These are phyloP conservation scores for Copidosoma floridanum DNA, from an alignment of 1,140 invertebrate species.

Conservation along the genomic window DNA sequence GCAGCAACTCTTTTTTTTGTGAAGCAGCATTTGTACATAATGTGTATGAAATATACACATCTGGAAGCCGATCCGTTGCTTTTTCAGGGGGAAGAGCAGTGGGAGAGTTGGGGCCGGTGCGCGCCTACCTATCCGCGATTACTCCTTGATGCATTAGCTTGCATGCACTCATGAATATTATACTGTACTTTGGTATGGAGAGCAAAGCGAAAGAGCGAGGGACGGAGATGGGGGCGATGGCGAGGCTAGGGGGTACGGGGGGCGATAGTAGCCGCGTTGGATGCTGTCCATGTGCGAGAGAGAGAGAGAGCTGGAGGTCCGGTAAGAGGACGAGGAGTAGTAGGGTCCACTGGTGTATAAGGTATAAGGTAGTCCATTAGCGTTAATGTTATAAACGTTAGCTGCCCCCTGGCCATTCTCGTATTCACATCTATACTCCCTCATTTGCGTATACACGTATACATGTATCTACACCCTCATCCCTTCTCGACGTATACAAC, in stretches of 20 bases:
- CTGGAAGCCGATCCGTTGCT: slow-evolving; percentile 6
- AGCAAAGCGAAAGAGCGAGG: slow-evolving; percentile 34
- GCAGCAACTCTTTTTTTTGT: no score
- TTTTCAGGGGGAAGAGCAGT: no score
- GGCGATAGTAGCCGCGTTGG: slow-evolving; percentile 1
- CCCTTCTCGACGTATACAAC: slow-evolving; percentile 20
- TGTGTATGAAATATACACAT: no score
- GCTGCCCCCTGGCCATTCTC: slow-evolving; percentile 56
- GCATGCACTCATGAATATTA: slow-evolving; percentile 52
- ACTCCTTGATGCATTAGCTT: slow-evolving; percentile 49
- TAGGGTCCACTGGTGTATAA: slow-evolving; percentile 51
- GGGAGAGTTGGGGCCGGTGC: slow-evolving; percentile 16
- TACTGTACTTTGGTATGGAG: slow-evolving; percentile 42
- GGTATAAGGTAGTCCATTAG: slow-evolving; percentile 59
- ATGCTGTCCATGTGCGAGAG: slow-evolving; percentile 1
- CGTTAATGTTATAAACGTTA: slow-evolving; percentile 60
- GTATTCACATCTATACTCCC: slow-evolving; percentile 39
- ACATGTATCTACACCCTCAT: background rate
- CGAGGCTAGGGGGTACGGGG: no score
- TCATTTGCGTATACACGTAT: slow-evolving; percentile 19
- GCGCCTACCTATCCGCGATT: slow-evolving; percentile 36
- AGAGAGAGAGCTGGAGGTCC: slow-evolving; percentile 7
- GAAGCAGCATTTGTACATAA: no score
- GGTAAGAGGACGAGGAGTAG: slow-evolving; percentile 31
- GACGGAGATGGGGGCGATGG: slow-evolving; percentile 13